Base-by-base conservation (phyloP, 2,797 vertebrate species). In the Gambusia yucatana region DNA sequence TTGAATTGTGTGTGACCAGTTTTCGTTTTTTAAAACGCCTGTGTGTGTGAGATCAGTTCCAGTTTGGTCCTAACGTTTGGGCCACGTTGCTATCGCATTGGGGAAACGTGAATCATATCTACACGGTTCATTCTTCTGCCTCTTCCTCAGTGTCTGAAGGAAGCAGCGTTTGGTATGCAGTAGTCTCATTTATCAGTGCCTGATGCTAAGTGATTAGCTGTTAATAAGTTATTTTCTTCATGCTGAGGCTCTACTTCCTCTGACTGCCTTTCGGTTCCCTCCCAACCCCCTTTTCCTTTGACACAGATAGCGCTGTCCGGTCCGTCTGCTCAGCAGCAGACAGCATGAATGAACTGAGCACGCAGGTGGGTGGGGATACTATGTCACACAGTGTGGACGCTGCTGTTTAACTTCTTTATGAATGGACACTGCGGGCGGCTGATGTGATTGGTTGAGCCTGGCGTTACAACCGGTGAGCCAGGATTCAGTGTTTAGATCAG, bases 331-430 rank as follows among this genome's bases (percentile, higher is more conserved):
- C 72, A 52, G 78, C 88, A 73, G 85, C 84, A 86, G 69, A 85
- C 82, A 84, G 78, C 86, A 93, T 94, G 92, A 94, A 93, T 94
- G 91, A 94, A 90, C 46, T 46, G 71, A 81, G 82, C 57, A 61
- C 8, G 61, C 61, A 41, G 39, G 78, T 75, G 79, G 82, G 81
- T 85, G 88, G 75, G 83, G 87, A 85, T 88, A 89, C 87, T 79
- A 79, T 93, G 87, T 92, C 87, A 83, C 77, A 84, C 83, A 88
- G 88, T 79, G 69, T 13, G 79, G 87, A 89, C 81, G 84, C 87
- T 84, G 87, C 81, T 82, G 88, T 84, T 87, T 82, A 77, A 80
- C 89, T 89, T 94, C 94, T 94, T 95, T 95, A 94, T 96, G 94
- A 95, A 96, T 96, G 95, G 93, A 92, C 87, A 67, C 61, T 81